Evolutionary conservation across 2,888 invertebrate genomes (phyloP), one percentile per base, ranked within the genome.

Genomic region (Rhaphigaster nebulosa): DNA sequence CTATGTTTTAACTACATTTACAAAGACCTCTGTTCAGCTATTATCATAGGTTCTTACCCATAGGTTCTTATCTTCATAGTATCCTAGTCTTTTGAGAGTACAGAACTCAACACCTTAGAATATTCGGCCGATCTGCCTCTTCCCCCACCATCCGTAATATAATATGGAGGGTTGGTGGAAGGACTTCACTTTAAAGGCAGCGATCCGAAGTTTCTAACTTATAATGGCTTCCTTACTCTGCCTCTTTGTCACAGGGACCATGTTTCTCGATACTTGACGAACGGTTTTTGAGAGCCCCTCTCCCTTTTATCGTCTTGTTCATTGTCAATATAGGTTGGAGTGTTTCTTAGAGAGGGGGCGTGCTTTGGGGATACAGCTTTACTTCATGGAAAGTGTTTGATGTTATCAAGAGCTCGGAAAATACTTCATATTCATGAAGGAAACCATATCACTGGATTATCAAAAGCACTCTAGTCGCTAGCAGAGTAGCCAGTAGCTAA

Each of bases 221-320:
- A 88, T 88, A 88, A 88, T 88, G 88, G 88, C 41, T 84, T 84
- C 84, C 84, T 84, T 84, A 84, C n/a, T 10, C 84, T 15, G 84
- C 1, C 84, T 88, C 87, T 88, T 88, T 54, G 84, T 84, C 45
- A n/a, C 45, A 56, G 65, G 65, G 88, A n/a, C 34, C n/a, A 88
- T 88, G 88, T 88, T 88, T 60, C 88, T 60, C 88, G 56, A 88
- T 88, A 60, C 56, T 88, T 88, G 88, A 54, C 88, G 38, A 45
- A 65, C 41, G 87, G 88, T 84, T 84, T 84, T 84, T 45, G 45
- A 84, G 84, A 45, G 45, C 45, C 5, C n/a, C 41, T 26, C 84
- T 41, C 34, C 88, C 88, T 60, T 88, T 88, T 88, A 88, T 88
- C 88, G 88, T 34, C 56, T 60, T 60, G 26, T 34, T 60, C 88